Base-by-base conservation (phyloP, 2,113 vertebrate genomes). In the Pelmatolapia mariae region DNA sequence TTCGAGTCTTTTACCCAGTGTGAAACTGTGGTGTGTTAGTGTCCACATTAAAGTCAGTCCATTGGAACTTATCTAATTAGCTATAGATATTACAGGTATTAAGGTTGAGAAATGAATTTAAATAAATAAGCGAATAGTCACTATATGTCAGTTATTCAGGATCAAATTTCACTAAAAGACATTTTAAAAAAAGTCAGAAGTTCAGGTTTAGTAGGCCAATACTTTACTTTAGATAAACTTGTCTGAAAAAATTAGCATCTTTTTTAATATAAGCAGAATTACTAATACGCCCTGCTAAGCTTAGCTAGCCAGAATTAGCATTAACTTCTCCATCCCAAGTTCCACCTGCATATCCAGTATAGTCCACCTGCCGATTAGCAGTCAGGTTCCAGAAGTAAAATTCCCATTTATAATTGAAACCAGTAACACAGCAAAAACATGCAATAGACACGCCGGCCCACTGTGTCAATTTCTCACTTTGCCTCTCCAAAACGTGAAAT, bases 121-220 rank as follows among this genome's bases (percentile, higher is more conserved):
- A 47, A 76, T 53, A 10, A 54, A 10, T 29, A 16, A 29, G 40
- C 18, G 40, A 73, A 47, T 29, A 47, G 40, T 19, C 0, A 18
- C 15, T 18, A 5, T 73, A 45, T 2, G 68, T 76, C 15, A 76
- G 24, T 76, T 76, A 18, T 29, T 50, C 43, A 50, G 43, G 26
- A 76, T 76, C 4, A 47, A 47, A 47, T 50, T 76, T 29, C 16
- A 76, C 43, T 19, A 31, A 76, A 29, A 50, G 0, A 50, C 43
- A 0, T 50, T 76, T 19, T n/a, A 29, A 11, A 0, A 1, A 3
- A 10, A 76, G 24, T 29, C 16, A 18, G 15, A 47, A 29, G 43
- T 76, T 76, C 68, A 76, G 68, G 13, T 43, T 71, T 24, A 71
- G 38, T 26, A 73, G 66, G 38, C 22, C 38, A 43, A 45, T 73